A percentile compares a stretch with the other conserved stretches of the same genome.
phyloP scores from a whole-genome alignment of 2,888 invertebrate genomes.

The Acleris literana region DNA sequence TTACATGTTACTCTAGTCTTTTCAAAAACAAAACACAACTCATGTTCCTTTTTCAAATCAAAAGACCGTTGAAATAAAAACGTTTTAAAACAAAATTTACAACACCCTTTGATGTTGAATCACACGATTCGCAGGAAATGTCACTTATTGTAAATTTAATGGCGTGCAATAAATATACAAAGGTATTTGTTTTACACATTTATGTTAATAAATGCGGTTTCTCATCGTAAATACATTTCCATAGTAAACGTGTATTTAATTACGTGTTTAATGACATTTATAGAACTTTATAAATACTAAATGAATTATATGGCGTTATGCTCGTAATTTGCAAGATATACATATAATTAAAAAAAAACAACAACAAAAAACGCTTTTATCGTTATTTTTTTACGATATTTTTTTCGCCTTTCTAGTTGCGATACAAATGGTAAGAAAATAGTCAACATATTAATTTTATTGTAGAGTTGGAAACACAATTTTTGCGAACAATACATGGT shows the following conservation, averaged over 20 bases:
- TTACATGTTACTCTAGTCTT: neutral
- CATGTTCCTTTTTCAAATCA: constrained; percentile 16
- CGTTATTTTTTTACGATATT: too few relatives aligned
- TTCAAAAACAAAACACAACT: constrained; percentile 2
- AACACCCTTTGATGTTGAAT: constrained; percentile 28
- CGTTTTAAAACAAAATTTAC: constrained; percentile 23
- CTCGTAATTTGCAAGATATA: neutral
- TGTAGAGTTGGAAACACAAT: too few relatives aligned
- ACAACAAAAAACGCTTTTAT: too few relatives aligned
- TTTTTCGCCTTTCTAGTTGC: too few relatives aligned
- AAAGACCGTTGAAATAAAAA: constrained; percentile 20
- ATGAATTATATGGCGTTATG: neutral
- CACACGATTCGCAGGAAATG: constrained; percentile 29
- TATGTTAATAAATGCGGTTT: constrained; percentile 12
- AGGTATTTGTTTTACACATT: constrained; percentile 15
- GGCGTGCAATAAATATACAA: constrained; percentile 15
- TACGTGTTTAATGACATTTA: neutral
- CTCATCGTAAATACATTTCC: constrained; percentile 3
- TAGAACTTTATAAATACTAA: constrained; percentile 2
- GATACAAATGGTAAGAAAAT: too few relatives aligned
- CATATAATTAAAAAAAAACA: too few relatives aligned
- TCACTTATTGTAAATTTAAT: constrained; percentile 23
- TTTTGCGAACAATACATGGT: too few relatives aligned
- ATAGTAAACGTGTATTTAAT: neutral
- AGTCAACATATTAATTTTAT: too few relatives aligned